Conservation (phyloP, 2,797 vertebrate genomes). For the Allobates femoralis region DNA sequence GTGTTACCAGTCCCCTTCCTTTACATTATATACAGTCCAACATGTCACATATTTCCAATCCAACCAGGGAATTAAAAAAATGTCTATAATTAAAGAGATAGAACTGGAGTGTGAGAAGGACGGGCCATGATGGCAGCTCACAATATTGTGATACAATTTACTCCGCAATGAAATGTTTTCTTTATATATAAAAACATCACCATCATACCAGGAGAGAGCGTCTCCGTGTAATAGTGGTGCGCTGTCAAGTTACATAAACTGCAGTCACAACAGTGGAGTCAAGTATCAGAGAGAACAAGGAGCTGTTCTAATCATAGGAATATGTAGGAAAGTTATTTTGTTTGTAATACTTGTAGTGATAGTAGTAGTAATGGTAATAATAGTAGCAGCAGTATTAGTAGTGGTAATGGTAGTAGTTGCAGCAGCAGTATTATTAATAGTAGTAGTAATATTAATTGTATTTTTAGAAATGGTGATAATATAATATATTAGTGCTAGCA, state of each 20-base stretch:
- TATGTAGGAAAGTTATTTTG: neutral
- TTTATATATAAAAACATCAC: neutral
- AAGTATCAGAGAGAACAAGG: too few relatives aligned
- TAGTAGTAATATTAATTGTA: too few relatives aligned
- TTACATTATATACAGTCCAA: neutral
- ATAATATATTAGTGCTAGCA: too few relatives aligned
- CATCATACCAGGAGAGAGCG: neutral
- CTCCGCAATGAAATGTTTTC: slow-evolving; percentile 12
- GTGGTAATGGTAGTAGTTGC: too few relatives aligned
- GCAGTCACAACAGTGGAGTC: neutral
- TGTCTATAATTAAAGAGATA: slow-evolving; percentile 4
- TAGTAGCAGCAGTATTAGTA: too few relatives aligned
- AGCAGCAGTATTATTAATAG: too few relatives aligned
- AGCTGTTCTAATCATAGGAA: neutral
- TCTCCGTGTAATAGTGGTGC: neutral
- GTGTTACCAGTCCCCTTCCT: neutral
- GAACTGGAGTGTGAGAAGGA: neutral
- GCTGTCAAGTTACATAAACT: slow-evolving; percentile 10
- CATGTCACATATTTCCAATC: neutral
- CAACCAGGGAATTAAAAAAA: neutral
- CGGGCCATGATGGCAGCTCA: neutral
- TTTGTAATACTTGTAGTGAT: too few relatives aligned
- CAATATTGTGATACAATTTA: neutral
- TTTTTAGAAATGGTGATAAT: too few relatives aligned
- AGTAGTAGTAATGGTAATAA: too few relatives aligned